Base-by-base conservation (phyloP, 2,113 vertebrate genomes). In the Pseudopipra pipra region DNA sequence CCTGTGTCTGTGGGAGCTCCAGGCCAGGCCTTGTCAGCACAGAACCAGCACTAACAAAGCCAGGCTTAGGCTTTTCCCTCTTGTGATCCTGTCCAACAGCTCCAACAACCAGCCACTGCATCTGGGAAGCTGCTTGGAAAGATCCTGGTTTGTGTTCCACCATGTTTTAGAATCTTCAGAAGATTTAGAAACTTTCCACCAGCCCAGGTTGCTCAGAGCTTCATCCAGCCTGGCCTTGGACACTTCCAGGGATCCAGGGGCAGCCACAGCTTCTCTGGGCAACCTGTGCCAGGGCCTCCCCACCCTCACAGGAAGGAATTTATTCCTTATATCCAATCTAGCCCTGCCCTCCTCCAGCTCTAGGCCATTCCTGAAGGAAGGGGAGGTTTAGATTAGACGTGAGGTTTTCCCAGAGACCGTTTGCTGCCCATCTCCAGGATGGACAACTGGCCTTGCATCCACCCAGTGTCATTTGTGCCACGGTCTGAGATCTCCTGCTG, bases 101-200 rank as follows among this genome's bases (percentile, higher is more conserved):
- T 77, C 27, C 62, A 33, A 65, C 4, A 1, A 37, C 5, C 8
- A 17, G 31, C 20, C 25, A 31, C 24, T 6, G 5, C n/a, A 3
- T 39, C 33, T 51, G 27, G 25, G 31, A 66, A 54, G 21, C 8
- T 35, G 33, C 46, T 68, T 63, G 49, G 43, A n/a, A 84, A 59
- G 20, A 10, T 46, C 30, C 16, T 76, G 62, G 3, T 16, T 80
- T 77, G 35, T 49, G 21, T 88, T 66, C 41, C 14, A 31, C 22
- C n/a, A 37, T 0, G 0, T 43, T 87, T 37, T 6, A 44, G 56
- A 11, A 24, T 14, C 2, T 79, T n/a, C 20, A 3, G 58, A 17
- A 61, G 10, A 41, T 63, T 55, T 49, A n/a, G 56, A 21, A 30
- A 30, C 1, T 4, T 71, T 21, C 23, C n/a, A 9, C 23, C 6